Evolutionary conservation across 2,113 vertebrate genomes (phyloP).

Genomic region (Chionodraco myersi): DNA sequence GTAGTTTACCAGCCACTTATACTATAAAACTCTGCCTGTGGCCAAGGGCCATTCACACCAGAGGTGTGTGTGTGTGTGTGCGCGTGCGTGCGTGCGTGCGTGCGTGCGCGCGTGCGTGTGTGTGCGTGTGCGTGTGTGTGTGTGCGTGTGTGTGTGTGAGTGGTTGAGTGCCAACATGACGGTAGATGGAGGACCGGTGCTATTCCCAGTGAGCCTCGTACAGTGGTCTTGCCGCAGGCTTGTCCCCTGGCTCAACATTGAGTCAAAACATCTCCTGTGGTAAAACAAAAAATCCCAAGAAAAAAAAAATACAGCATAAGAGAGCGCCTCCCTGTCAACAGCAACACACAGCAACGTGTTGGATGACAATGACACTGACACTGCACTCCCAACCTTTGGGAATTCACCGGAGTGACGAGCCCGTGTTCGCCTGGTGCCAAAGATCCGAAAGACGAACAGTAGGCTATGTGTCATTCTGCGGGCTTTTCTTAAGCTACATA

Average conservation of each 20-base stretch:
- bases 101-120: too few relatives aligned
- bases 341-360: constrained; percentile 54
- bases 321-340: constrained; percentile 66
- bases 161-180: constrained; percentile 31
- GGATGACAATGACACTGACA: constrained; percentile 64
- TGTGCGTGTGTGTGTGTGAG: constrained; percentile 8
- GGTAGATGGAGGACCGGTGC: constrained; percentile 47
- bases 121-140: constrained; percentile 9
- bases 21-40: too few relatives aligned
- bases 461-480: constrained; percentile 48
- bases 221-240: constrained; percentile 74
- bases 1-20: too few relatives aligned
- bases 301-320: constrained; percentile 12
- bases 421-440: constrained; percentile 42
- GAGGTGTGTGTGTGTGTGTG: too few relatives aligned
- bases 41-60: too few relatives aligned
- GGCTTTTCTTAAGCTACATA: constrained; percentile 39
- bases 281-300: constrained; percentile 15
- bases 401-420: constrained; percentile 54
- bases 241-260: constrained; percentile 70
- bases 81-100: too few relatives aligned
- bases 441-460: constrained; percentile 50
- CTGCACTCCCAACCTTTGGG: constrained; percentile 62
- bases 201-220: constrained; percentile 69
- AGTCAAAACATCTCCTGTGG: constrained; percentile 68